Evolutionary conservation across 2,888 invertebrate genomes (phyloP), one percentile per base, ranked within the genome.

Genomic region (Megaustenia siamemsis): DNA sequence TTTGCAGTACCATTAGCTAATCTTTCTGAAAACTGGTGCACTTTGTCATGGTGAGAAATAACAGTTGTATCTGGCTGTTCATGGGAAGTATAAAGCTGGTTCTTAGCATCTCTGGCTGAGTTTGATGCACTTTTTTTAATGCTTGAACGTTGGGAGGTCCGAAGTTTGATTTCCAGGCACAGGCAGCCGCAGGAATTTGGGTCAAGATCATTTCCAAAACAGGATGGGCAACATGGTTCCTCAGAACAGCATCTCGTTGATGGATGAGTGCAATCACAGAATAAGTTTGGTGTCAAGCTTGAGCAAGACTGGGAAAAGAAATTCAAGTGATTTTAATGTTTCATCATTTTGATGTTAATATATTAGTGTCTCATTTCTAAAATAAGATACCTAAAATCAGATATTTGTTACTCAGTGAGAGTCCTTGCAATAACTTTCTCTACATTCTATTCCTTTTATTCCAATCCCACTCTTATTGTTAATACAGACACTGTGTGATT

Each of bases 121-220:
- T 15, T 45, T 49, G 68, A 79, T 24, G 38, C 3, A 45, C 49
- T 79, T 68, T 45, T 79, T 38, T 24, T 10, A 15, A 4, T 10
- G 40, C 38, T 38, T 0, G 38, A 35, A 40, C 60, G 18, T 15
- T 49, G 66, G 32, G 66, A 38, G 21, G 40, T 24, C 4, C 79
- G 66, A 10, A 79, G 79, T 68, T 79, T 79, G 68, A 79, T 56
- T 49, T 79, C 79, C 43, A 79, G 45, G 43, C 79, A 79, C 66
- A 79, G 45, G 45, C 66, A 79, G 15, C 79, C 79, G 32, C 79
- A 79, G 8, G 79, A 0, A n/a, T 66, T 32, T 10, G 79, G 79
- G n/a, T 68, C 79, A 66, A 68, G 32, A 21, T 68, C 68, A 45
- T 18, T 28, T 1, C 45, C 68, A 32, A 40, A 79, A 49, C 79